phyloP scores from a whole-genome alignment of 2,113 vertebrate species.

The Serranochromis macrocephalus region DNA sequence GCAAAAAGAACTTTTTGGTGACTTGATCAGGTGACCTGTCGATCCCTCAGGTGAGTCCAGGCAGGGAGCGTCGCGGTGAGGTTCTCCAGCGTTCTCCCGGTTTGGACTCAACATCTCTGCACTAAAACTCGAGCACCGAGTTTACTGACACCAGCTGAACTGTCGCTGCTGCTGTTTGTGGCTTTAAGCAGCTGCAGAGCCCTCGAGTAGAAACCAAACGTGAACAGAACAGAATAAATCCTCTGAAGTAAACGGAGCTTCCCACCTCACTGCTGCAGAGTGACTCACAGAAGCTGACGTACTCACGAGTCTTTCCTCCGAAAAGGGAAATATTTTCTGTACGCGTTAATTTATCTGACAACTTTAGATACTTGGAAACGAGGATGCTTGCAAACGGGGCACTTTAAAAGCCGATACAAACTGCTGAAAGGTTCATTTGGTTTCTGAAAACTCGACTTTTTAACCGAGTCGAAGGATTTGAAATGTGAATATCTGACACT shows the following conservation, averaged over 20 bases:
- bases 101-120: conserved; percentile 6
- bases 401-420: rapidly evolving
- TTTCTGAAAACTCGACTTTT: not conserved
- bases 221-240: not conserved
- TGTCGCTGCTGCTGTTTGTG: not conserved
- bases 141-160: not conserved
- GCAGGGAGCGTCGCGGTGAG: not conserved
- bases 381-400: not conserved
- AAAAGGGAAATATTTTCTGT: not conserved
- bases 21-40: conserved; percentile 15
- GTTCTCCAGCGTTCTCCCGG: not conserved
- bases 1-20: not conserved
- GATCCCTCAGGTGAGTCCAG: conserved; percentile 50
- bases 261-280: not conserved
- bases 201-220: not conserved
- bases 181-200: not conserved
- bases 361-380: not conserved
- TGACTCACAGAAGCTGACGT: not conserved
- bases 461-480: not conserved
- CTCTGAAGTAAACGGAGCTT: not conserved
- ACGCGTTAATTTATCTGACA: not conserved
- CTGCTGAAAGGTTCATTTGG: not conserved
- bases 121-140: not conserved
- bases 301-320: not conserved
- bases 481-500: not conserved